Percentiles rank a stretch among this genome's conserved stretches.
phyloP scores from a whole-genome alignment of 1,140 invertebrate genomes.

The Bombus ignitus region DNA sequence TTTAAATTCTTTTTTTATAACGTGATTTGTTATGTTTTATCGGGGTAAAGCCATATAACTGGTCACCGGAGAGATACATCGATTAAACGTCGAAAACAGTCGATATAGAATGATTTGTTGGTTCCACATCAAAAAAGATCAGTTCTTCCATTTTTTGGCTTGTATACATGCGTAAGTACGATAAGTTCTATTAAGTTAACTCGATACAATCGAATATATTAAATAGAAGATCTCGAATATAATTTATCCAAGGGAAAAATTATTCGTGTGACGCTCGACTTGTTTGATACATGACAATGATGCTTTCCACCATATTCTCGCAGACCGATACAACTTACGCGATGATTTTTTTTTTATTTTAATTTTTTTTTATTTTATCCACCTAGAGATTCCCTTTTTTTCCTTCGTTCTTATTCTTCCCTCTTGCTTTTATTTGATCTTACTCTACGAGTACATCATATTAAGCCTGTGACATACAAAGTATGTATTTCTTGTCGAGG shows the following conservation, averaged over 20 bases:
- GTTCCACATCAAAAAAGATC: constrained; percentile 14
- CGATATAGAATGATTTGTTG: constrained; percentile 14
- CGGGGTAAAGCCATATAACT: constrained; percentile 1
- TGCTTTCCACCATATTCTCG: not conserved
- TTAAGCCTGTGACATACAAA: constrained; percentile 41
- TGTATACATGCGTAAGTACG: not conserved
- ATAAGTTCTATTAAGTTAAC: not conserved
- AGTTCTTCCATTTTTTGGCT: constrained; percentile 8
- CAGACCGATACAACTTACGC: constrained; percentile 10
- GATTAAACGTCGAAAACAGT: constrained; percentile 16
- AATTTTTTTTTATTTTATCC: not conserved
- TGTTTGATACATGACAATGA: not conserved
- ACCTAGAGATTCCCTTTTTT: constrained; percentile 2
- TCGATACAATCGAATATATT: constrained; percentile 7
- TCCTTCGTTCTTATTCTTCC: not conserved
- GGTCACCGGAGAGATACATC: constrained; percentile 39
- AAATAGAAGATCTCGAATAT: not conserved
- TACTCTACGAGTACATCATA: constrained; percentile 46
- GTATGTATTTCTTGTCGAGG: constrained; percentile 29
- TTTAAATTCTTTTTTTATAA: not conserved
- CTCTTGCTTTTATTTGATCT: constrained; percentile 24
- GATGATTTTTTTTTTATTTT: not conserved
- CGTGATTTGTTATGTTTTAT: not conserved
- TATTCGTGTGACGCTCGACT: not conserved
- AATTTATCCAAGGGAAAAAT: not conserved